Base-by-base conservation (phyloP, 2,888 invertebrate genomes). In the Volucella bombylans region DNA sequence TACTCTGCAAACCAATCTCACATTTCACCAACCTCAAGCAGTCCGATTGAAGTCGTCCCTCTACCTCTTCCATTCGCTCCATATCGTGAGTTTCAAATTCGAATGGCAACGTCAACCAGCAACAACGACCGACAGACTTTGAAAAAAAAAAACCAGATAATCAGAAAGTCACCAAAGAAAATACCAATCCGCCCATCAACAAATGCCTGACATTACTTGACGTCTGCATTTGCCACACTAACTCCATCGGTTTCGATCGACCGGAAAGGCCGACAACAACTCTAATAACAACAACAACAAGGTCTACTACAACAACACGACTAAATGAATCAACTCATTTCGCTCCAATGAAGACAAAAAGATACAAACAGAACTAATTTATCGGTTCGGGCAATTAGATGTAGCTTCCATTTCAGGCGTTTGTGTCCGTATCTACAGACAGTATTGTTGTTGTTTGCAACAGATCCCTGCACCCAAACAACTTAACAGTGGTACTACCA, bases 191-290 rank as follows among this genome's bases (percentile, higher is more conserved):
- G 81, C 85, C 85, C 81, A 85, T 85, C 85, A 81, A 68, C 76
- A 68, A 85, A 85, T 85, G 67, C 57, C 76, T 68, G 85, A 85
- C 85, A 85, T 85, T 85, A 85, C 79, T 83, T 83, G 82, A 83
- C 79, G 82, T 85, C 81, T 85, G 81, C 85, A 85, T 85, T 85
- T 81, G 81, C 85, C 81, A 85, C 81, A 85, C 85, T 85, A 83
- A 68, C 64, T 83, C 47, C 62, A 23, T 31, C 49, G 41, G 62
- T 61, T 49, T 78, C 57, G 23, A 64, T 50, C 45, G 79, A 85
- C 85, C 81, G 81, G 81, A 81, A 83, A 83, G 82, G 68, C 73
- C 64, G 62, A 81, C 62, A 85, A 72, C 62, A 59, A 72, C 52
- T 61, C 43, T 15, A 14, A n/a, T n/a, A 41, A 18, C 73, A 73